A percentile compares a stretch with the other conserved stretches of the same genome.
Conservation (phyloP, 2,797 vertebrate species). For the Ibycter americanus region DNA sequence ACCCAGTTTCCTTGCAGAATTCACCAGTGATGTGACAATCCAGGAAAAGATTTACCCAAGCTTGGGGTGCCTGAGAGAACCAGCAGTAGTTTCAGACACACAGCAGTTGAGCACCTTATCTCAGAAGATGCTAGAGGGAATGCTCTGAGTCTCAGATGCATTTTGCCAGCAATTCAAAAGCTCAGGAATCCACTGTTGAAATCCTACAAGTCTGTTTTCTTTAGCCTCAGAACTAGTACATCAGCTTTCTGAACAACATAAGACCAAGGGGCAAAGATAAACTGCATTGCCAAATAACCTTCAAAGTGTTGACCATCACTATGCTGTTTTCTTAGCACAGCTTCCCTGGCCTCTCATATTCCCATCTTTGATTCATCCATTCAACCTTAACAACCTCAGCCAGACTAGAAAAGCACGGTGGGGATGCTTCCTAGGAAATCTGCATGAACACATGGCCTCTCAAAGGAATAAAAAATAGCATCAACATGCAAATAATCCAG, state of each 20-base stretch:
- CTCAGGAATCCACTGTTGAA: not conserved
- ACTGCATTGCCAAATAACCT: not conserved
- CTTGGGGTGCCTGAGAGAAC: not conserved
- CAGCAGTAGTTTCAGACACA: not conserved
- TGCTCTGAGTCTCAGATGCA: not conserved
- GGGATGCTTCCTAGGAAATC: not conserved
- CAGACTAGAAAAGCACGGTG: not conserved
- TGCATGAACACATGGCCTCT: not conserved
- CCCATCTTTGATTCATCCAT: not conserved
- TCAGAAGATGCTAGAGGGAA: not conserved
- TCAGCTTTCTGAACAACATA: not conserved
- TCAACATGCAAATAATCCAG: not conserved
- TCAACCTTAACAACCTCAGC: not conserved
- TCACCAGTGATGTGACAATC: not conserved
- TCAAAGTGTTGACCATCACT: not conserved
- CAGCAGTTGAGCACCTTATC: not conserved
- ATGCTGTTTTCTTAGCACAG: not conserved
- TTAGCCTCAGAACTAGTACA: not conserved
- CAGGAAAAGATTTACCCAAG: not conserved
- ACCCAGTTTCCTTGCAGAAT: not conserved
- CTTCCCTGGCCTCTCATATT: not conserved
- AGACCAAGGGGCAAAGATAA: not conserved
- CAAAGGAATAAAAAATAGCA: not conserved
- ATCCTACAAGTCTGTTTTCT: not conserved
- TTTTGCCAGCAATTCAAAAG: not conserved